Percentiles rank a stretch among this genome's conserved stretches.
Conservation (phyloP, 2,888 invertebrate genomes). For the Trachelus tabidus region DNA sequence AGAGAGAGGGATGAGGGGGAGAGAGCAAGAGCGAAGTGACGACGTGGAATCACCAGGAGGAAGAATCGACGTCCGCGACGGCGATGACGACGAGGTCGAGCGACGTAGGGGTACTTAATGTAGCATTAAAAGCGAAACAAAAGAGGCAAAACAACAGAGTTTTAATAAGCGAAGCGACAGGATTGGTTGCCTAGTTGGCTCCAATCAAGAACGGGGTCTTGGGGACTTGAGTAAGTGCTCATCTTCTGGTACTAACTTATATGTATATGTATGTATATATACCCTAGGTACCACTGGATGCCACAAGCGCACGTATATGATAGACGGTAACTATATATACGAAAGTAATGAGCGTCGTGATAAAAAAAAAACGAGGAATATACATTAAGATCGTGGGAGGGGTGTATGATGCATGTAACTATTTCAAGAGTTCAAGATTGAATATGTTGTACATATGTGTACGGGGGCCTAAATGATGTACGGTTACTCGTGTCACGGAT, state of each 20-base stretch:
- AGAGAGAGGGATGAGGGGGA: constrained; percentile 9
- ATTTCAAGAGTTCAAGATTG: not conserved
- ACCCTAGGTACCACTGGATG: not conserved
- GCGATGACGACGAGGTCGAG: constrained; percentile 17
- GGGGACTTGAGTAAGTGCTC: constrained; percentile 16
- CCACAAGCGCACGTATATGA: not conserved
- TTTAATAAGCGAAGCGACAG: constrained; percentile 58
- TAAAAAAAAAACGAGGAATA: not conserved
- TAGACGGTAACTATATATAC: not conserved
- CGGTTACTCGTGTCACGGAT: not conserved
- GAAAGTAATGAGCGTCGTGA: not conserved
- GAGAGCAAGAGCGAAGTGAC: not conserved
- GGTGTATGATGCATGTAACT: not conserved
- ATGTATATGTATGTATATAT: not conserved
- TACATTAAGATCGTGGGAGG: not conserved
- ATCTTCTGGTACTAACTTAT: not conserved
- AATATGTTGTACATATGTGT: not conserved
- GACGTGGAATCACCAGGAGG: not conserved
- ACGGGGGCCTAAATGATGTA: not conserved
- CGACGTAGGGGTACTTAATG: constrained; percentile 31
- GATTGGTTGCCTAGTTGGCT: constrained; percentile 62
- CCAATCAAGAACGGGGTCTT: constrained; percentile 60
- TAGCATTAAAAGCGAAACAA: constrained; percentile 53
- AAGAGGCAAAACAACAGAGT: constrained; percentile 60
- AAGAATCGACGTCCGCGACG: not conserved